A percentile compares a stretch with the other conserved stretches of the same genome.
Conservation (phyloP, 2,797 vertebrate species). For the Tokudaia tokunoshimensis region DNA sequence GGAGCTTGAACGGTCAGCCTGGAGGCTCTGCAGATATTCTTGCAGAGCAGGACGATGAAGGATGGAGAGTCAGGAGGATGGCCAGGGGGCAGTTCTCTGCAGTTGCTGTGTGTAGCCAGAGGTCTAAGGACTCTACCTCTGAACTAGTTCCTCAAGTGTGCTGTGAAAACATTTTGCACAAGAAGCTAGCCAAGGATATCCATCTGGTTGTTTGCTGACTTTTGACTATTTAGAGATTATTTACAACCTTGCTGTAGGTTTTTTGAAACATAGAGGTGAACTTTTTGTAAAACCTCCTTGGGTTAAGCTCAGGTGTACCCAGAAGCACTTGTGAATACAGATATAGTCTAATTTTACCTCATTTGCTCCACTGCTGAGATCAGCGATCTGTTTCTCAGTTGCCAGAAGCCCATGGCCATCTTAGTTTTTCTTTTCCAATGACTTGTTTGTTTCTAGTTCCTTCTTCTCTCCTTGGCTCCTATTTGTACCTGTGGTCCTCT, state of each 20-base stretch:
- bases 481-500: background rate
- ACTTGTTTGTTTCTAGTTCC: background rate
- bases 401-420: background rate
- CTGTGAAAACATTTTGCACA: background rate
- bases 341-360: background rate
- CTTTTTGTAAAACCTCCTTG: background rate
- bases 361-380: background rate
- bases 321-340: background rate
- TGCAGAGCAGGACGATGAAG: background rate
- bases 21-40: background rate
- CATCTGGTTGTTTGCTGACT: background rate
- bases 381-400: background rate
- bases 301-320: background rate
- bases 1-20: background rate
- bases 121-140: background rate
- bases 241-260: background rate
- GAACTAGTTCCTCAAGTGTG: background rate
- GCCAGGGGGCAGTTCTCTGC: background rate
- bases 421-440: slow-evolving; percentile 35
- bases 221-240: background rate
- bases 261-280: background rate
- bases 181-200: background rate
- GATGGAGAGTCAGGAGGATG: background rate
- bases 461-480: slow-evolving; percentile 19
- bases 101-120: background rate